Base-by-base conservation (phyloP, 2,797 vertebrate species). In the Nannoperca obscura region DNA sequence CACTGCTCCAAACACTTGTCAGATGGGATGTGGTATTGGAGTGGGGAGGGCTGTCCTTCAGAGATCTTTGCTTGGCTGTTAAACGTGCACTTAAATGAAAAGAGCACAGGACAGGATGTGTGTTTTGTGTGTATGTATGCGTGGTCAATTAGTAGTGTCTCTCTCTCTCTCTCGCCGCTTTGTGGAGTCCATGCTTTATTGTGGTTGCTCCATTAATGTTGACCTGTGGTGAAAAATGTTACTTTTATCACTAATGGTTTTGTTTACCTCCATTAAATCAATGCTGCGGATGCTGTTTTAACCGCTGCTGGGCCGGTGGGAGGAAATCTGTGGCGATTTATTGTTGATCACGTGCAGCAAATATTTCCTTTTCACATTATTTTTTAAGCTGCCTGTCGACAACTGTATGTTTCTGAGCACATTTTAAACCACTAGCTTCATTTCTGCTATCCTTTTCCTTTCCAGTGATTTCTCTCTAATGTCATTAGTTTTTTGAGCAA, bases 221-320 rank as follows among this genome's bases (percentile, higher is more conserved):
- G 71, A 84, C 64, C 68, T 24, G 14, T 59, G 44, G 54, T 80
- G 71, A 82, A 86, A 87, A 82, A 81, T 75, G 40, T 57, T 67
- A 63, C 81, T 83, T 87, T 88, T 36, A 24, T 77, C 68, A 34
- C 82, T 90, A 90, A 92, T 91, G 68, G 80, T 73, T 89, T 79
- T 90, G 86, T 92, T 92, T 88, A 85, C 86, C 40, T 80, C 57
- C 64, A 69, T 86, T 87, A 78, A 82, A 78, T 82, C 77, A 59
- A 50, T 67, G 63, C 65, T 19, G 58, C 12, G 9, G 71, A 81
- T 77, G 53, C n/a, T 27, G 32, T 34, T 63, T 82, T 57, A 27
- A 1, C 24, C 0, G 3, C 14, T 36, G 6, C 52, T 17, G 5
- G 27, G 27, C 19, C 4, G 3, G 32, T 53, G 13, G 40, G 20